These are phyloP conservation scores for Nemapogon koenigi DNA, from an alignment of 2,888 invertebrate species.

Conservation along the genomic window DNA sequence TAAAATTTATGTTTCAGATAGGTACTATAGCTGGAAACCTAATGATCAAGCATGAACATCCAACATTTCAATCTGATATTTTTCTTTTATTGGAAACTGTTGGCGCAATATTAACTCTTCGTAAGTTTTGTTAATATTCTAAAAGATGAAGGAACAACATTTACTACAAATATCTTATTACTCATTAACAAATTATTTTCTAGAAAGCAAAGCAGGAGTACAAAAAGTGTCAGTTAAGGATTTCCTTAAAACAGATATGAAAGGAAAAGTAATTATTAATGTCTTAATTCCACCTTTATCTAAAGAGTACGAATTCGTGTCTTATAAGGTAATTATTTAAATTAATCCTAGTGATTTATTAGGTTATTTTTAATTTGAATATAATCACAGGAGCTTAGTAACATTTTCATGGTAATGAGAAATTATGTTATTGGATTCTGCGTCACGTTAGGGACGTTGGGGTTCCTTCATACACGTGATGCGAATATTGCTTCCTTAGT, in stretches of 20 bases:
- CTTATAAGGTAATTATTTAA: constrained; percentile 68
- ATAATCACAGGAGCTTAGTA: too few relatives aligned
- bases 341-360: too few relatives aligned
- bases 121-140: constrained; percentile 22
- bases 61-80: constrained; percentile 75
- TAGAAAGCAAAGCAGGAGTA: constrained; percentile 23
- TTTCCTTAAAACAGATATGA: constrained; percentile 48
- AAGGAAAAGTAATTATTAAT: constrained; percentile 52
- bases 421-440: too few relatives aligned
- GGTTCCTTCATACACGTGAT: too few relatives aligned
- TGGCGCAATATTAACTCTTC: constrained; percentile 29
- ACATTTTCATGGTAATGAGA: too few relatives aligned
- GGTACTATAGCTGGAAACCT: constrained; percentile 76
- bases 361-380: too few relatives aligned
- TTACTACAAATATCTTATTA: background rate
- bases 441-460: too few relatives aligned
- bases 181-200: constrained; percentile 12
- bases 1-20: constrained; percentile 37
- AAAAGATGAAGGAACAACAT: background rate
- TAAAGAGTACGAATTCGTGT: constrained; percentile 50
- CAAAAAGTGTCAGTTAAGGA: constrained; percentile 34
- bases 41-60: constrained; percentile 69
- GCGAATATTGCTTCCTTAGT: too few relatives aligned
- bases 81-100: constrained; percentile 56
- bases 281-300: constrained; percentile 59